Evolutionary conservation across 1,140 invertebrate genomes (phyloP).

Genomic region (Drosophila oshimai): DNA sequence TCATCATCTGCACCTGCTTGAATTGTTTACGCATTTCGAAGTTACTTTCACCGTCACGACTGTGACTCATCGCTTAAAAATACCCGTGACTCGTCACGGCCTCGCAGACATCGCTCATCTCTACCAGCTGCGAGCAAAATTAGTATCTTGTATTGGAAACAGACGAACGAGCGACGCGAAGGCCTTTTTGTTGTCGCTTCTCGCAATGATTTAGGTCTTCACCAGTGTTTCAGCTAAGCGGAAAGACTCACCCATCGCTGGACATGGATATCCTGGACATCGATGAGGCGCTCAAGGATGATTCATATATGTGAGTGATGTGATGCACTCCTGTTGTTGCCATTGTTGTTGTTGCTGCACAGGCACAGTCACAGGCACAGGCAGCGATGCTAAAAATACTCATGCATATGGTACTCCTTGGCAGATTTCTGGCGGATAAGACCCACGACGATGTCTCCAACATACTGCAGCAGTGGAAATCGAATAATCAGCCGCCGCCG

Average conservation of each 20-base stretch:
- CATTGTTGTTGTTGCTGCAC: slow-evolving; percentile 13
- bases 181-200: slow-evolving; percentile 37
- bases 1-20: not conserved
- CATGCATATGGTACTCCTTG: slow-evolving; percentile 17
- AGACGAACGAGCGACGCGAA: slow-evolving; percentile 23
- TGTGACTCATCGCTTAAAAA: slow-evolving; percentile 3
- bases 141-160: slow-evolving; percentile 43
- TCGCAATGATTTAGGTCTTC: slow-evolving; percentile 39
- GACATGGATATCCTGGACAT: slow-evolving; percentile 81
- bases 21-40: not conserved
- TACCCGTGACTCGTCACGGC: slow-evolving; percentile 3
- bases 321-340: slow-evolving; percentile 20
- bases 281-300: slow-evolving; percentile 81
- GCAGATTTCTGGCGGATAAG: slow-evolving; percentile 79
- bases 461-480: slow-evolving; percentile 81
- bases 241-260: slow-evolving; percentile 27
- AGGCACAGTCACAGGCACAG: slow-evolving; percentile 1
- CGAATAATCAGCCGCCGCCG: slow-evolving; percentile 66
- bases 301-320: slow-evolving; percentile 81
- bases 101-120: not conserved
- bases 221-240: slow-evolving; percentile 32
- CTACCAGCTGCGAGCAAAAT: slow-evolving; percentile 35
- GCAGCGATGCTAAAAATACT: slow-evolving; percentile 48
- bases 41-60: not conserved
- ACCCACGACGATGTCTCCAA: slow-evolving; percentile 79